phyloP scores from a whole-genome alignment of 2,888 invertebrate species.

The Thelaira solivaga region DNA sequence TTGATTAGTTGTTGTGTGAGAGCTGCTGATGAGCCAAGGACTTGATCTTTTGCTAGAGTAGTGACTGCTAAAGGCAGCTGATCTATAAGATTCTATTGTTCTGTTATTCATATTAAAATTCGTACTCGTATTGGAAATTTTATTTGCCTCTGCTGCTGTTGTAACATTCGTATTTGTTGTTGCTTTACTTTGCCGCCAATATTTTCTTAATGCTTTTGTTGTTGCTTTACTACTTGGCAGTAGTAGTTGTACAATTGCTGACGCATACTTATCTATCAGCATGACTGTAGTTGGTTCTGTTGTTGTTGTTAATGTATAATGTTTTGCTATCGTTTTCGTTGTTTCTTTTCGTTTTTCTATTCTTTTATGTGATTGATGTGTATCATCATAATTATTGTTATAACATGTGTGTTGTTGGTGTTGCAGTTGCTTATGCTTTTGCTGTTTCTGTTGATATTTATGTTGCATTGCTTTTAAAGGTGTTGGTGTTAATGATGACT shows the following conservation, averaged over 20 bases:
- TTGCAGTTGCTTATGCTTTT: neutral
- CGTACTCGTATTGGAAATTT: neutral
- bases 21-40: neutral
- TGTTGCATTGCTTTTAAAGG: slow-evolving; percentile 29
- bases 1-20: slow-evolving; percentile 60
- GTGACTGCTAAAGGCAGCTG: neutral
- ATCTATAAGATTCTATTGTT: neutral
- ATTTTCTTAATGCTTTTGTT: neutral
- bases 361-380: slow-evolving; percentile 56
- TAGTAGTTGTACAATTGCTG: slow-evolving; percentile 56
- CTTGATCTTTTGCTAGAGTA: slow-evolving; percentile 28
- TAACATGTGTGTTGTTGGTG: slow-evolving; percentile 7
- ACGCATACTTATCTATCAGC: slow-evolving; percentile 53
- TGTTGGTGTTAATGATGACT: slow-evolving; percentile 24
- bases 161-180: slow-evolving; percentile 2
- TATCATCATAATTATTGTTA: slow-evolving; percentile 21
- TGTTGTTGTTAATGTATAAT: slow-evolving; percentile 48
- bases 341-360: slow-evolving; percentile 58
- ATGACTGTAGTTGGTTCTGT: slow-evolving; percentile 57
- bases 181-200: slow-evolving; percentile 31
- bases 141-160: slow-evolving; percentile 6
- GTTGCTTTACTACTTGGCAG: slow-evolving; percentile 65
- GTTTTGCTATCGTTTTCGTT: slow-evolving; percentile 60
- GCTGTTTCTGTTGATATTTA: slow-evolving; percentile 11
- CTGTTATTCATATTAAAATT: neutral